Percentiles rank a stretch among this genome's conserved stretches.
These are phyloP conservation scores for Hipposideros armiger DNA, from an alignment of 2,113 vertebrate genomes.

Conservation along the genomic window DNA sequence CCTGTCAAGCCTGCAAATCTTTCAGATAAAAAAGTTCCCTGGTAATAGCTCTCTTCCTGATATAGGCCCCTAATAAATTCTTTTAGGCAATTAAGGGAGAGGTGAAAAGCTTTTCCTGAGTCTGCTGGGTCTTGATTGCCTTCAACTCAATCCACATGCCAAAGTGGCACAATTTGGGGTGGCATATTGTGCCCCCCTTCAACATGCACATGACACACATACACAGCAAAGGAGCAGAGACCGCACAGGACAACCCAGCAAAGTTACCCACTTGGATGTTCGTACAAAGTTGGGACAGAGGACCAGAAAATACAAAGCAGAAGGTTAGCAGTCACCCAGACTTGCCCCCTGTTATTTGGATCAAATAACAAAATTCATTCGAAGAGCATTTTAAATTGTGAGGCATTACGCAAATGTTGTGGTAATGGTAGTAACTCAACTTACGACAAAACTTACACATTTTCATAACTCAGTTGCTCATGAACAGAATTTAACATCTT, in stretches of 20 bases:
- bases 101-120: neutral
- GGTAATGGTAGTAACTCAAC: neutral
- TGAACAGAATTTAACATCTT: neutral
- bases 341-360: neutral
- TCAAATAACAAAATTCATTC: neutral
- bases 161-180: neutral
- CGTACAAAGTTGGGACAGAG: neutral
- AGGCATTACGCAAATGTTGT: neutral
- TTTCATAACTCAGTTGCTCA: neutral
- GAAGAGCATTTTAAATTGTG: constrained; percentile 18
- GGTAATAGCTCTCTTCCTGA: neutral
- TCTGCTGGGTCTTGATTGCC: neutral
- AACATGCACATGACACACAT: neutral
- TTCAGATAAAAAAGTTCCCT: neutral
- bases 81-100: neutral
- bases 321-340: neutral
- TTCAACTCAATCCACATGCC: neutral
- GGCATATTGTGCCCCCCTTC: neutral
- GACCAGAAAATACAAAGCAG: neutral
- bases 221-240: neutral
- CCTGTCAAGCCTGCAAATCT: neutral
- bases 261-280: neutral
- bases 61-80: neutral
- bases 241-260: neutral
- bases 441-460: neutral